A percentile compares a stretch with the other conserved stretches of the same genome.
These are phyloP conservation scores for Lacerta agilis DNA, from an alignment of 2,797 vertebrate species.

Conservation along the genomic window DNA sequence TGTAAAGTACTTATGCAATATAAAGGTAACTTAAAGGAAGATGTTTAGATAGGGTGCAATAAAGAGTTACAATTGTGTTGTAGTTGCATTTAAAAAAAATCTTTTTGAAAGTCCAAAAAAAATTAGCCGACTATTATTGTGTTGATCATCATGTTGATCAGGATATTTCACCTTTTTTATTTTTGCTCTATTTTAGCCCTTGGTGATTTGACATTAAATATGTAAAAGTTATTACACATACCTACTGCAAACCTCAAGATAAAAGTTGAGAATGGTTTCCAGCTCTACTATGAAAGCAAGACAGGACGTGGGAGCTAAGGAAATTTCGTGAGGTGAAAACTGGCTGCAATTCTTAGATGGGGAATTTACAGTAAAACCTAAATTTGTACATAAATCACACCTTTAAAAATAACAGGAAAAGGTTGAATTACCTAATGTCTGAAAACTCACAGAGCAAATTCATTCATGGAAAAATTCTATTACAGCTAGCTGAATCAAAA, in stretches of 20 bases:
- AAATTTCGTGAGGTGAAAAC: constrained; percentile 46
- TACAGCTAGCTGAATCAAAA: constrained; percentile 45
- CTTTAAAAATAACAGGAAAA: constrained; percentile 61
- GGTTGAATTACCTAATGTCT: constrained; percentile 66
- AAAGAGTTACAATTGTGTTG: background rate
- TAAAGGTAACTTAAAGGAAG: background rate
- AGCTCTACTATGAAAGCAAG: constrained; percentile 49
- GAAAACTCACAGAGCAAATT: constrained; percentile 59
- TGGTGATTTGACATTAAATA: background rate
- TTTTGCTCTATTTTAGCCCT: background rate
- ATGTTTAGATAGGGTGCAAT: background rate
- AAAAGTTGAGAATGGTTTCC: constrained; percentile 18
- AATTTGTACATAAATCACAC: constrained; percentile 49
- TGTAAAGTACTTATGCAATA: background rate
- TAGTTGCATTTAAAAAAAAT: background rate
- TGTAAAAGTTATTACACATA: background rate
- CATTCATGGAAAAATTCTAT: constrained; percentile 58
- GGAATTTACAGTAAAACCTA: constrained; percentile 49
- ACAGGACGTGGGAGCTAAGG: constrained; percentile 10
- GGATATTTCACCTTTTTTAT: background rate
- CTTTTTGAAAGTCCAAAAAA: background rate
- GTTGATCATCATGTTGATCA: background rate
- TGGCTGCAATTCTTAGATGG: constrained; percentile 40
- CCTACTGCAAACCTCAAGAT: background rate
- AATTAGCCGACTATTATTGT: background rate